Base-by-base conservation (phyloP, 1,140 invertebrate species). In the Scaptodrosophila lebanonensis region DNA sequence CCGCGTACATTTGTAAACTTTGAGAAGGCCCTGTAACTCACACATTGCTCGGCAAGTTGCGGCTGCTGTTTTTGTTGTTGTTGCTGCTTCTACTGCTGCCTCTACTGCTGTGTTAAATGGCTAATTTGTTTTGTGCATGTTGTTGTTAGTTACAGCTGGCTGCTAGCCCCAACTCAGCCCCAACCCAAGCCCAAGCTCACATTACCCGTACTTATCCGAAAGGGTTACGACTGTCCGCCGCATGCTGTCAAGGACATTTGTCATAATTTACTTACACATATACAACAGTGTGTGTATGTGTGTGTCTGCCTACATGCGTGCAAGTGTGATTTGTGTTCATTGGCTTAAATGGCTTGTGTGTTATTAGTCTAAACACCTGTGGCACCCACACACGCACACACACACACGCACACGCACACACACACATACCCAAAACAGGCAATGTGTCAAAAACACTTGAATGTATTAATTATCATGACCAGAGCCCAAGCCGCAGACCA, bases 161-260 rank as follows among this genome's bases (percentile, higher is more conserved):
- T 60, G 66, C 44, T 35, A 33, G 42, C 15, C 20, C 15, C 45
- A 38, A 9, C 35, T 11, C 36, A 13, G 18, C 17, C 11, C 16
- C 27, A 12, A 7, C 1, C 44, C 27, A 15, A 7, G n/a, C 3
- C 12, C 11, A 20, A 20, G 12, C 16, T 9, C 7, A 13, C 15
- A n/a, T 33, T n/a, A 33, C 5, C 4, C 3, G 25, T 52, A 22
- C 38, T 33, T 43, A 45, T 13, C 40, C 25, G 22, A 71, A 79
- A 75, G 66, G 71, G 75, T 60, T 79, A 48, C 43, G 48, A 68
- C 62, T 66, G 62, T 48, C 58, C 44, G 29, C 22, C 35, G 51
- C n/a, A 29, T 29, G 57, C 82, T 84, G 82, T 82, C 82, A 84
- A 84, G 82, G 70, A 84, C 82, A 84, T 84, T 84, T 84, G 66